Evolutionary conservation across 2,888 invertebrate species (phyloP).

Genomic region (Dendrolimus houi): DNA sequence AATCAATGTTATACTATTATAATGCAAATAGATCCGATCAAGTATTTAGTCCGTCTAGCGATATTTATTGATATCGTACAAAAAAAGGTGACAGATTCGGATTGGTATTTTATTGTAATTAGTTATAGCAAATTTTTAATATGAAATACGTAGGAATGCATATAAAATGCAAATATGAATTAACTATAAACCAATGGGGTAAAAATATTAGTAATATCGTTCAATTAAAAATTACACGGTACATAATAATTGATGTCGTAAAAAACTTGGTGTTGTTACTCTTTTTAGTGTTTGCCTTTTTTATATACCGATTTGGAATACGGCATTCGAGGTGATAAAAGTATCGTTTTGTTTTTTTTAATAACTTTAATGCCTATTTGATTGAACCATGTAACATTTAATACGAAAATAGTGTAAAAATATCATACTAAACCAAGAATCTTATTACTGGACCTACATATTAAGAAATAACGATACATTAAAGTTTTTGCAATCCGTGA

Average conservation of each 20-base stretch:
- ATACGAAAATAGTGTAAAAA: no score
- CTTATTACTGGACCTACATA: no score
- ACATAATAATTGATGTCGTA: constrained; percentile 1
- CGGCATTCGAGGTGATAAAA: background rate
- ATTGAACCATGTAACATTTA: background rate
- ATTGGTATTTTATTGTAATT: background rate
- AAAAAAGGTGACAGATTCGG: background rate
- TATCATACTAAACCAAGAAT: no score
- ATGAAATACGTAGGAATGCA: background rate
- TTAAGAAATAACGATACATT: no score
- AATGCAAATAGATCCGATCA: background rate
- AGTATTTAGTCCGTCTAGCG: background rate
- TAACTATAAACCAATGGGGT: background rate
- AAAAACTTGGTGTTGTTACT: background rate
- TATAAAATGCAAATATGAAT: background rate
- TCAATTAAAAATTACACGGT: constrained; percentile 5
- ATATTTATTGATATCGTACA: background rate
- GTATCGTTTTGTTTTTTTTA: background rate
- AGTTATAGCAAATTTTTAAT: background rate
- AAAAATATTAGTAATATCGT: background rate
- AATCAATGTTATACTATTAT: no score
- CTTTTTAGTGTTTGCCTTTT: background rate
- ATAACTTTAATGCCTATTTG: background rate
- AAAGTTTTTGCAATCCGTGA: no score
- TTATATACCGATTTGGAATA: background rate